Percentiles rank a stretch among this genome's conserved stretches.
phyloP scores from a whole-genome alignment of 2,888 invertebrate species.

The Erebia aethiops region DNA sequence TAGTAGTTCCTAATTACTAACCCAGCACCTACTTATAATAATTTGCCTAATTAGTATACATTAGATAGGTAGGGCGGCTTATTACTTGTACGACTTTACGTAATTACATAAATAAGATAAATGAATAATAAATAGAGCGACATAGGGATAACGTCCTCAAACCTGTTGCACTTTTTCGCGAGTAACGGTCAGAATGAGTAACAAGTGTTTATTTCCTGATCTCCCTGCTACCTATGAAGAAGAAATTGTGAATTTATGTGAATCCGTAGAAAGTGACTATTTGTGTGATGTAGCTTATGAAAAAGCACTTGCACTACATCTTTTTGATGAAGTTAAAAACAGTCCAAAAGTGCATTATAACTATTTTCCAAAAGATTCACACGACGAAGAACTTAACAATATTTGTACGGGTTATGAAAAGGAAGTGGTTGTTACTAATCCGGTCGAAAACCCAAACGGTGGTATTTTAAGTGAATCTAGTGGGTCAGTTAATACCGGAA shows the following conservation, averaged over 20 bases:
- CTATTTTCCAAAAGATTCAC: background rate
- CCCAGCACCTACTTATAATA: too few relatives aligned
- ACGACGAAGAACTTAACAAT: conserved; percentile 4
- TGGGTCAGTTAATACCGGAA: background rate
- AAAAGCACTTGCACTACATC: background rate
- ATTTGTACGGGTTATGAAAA: background rate
- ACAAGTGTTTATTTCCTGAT: background rate
- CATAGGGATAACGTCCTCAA: background rate
- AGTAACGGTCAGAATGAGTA: background rate
- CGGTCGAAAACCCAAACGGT: background rate
- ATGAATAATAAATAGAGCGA: background rate
- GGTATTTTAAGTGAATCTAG: background rate
- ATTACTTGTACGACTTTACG: background rate
- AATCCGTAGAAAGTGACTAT: conserved; percentile 10
- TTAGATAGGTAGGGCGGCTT: background rate
- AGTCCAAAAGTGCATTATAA: background rate
- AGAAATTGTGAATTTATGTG: conserved; percentile 1
- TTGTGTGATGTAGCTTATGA: conserved; percentile 13
- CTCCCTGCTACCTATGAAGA: background rate
- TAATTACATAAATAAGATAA: background rate
- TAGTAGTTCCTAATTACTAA: background rate
- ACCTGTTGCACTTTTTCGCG: background rate
- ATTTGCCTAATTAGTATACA: background rate
- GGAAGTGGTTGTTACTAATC: background rate
- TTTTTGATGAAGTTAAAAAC: conserved; percentile 7